Base-by-base conservation (phyloP, 2,888 invertebrate genomes). In the Mimas tiliae region DNA sequence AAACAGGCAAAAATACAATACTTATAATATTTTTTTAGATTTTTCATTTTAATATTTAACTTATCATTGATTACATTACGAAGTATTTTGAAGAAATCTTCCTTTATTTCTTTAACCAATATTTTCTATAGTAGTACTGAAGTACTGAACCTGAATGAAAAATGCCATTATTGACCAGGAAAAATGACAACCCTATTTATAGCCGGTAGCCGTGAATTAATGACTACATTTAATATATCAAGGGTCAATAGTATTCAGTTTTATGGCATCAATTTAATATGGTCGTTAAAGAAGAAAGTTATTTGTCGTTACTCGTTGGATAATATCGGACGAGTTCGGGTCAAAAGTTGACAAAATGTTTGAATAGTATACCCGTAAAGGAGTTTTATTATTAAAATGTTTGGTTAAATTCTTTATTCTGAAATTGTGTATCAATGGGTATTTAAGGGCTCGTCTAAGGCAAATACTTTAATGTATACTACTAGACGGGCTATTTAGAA, bases 241-340 rank as follows among this genome's bases (percentile, higher is more conserved):
- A 38, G 19, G 58, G 58, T 58, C 58, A 58, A 58, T 42, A 19
- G 38, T 38, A 58, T 58, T 58, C 12, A 38, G 12, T 58, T 58
- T 58, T 58, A 58, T 42, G 19, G 42, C 19, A 42, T 38, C 42
- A 42, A 42, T 58, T 58, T 58, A 58, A 58, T 58, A 38, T 58
- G 11, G 58, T 58, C 58, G 58, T 58, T 58, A 58, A 58, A 58
- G 58, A 58, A 58, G 58, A 58, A 58, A 58, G 58, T 58, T 58
- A 58, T 19, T 19, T 58, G 19, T 19, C 42, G n/a, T n/a, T n/a
- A n/a, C n/a, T n/a, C n/a, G n/a, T 34, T 34, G 42, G 42, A 19
- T 42, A 58, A 58, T 42, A 53, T n/a, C 16, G 55, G 42, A 19
- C 19, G 19, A 42, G 42, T 58, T 19, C 4, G 42, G 16, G 11